These are phyloP conservation scores for Hemithea aestivaria DNA, from an alignment of 2,888 invertebrate genomes.

Conservation along the genomic window DNA sequence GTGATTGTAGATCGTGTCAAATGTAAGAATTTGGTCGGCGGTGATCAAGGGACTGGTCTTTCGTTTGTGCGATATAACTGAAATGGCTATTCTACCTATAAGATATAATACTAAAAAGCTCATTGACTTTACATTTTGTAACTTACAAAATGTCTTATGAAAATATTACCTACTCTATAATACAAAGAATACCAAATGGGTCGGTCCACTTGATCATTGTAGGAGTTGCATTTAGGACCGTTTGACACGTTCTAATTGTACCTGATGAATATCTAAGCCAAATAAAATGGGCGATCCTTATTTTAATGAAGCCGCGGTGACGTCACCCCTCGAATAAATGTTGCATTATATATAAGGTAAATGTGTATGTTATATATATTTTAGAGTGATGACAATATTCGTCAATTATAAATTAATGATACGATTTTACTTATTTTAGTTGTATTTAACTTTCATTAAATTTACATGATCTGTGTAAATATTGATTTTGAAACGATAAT, in stretches of 20 bases:
- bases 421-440: slow-evolving; percentile 49
- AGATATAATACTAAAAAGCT: too few relatives aligned
- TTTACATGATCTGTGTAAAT: slow-evolving; percentile 42
- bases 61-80: too few relatives aligned
- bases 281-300: slow-evolving; percentile 45
- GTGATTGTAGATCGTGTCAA: slow-evolving; percentile 59
- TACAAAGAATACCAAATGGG: too few relatives aligned
- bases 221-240: slow-evolving; percentile 32
- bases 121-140: too few relatives aligned
- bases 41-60: neutral
- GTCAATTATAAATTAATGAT: slow-evolving; percentile 64
- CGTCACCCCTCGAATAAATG: slow-evolving; percentile 33
- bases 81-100: too few relatives aligned
- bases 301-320: slow-evolving; percentile 57
- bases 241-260: slow-evolving; percentile 65
- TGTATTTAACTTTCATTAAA: slow-evolving; percentile 27
- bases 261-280: slow-evolving; percentile 60
- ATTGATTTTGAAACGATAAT: slow-evolving; percentile 33
- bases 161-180: too few relatives aligned
- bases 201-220: slow-evolving; percentile 7
- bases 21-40: slow-evolving; percentile 29
- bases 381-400: slow-evolving; percentile 65
- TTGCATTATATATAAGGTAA: slow-evolving; percentile 45
- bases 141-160: too few relatives aligned
- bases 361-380: slow-evolving; percentile 32